Conservation (phyloP, 2,113 vertebrate species). For the Vidua macroura region DNA sequence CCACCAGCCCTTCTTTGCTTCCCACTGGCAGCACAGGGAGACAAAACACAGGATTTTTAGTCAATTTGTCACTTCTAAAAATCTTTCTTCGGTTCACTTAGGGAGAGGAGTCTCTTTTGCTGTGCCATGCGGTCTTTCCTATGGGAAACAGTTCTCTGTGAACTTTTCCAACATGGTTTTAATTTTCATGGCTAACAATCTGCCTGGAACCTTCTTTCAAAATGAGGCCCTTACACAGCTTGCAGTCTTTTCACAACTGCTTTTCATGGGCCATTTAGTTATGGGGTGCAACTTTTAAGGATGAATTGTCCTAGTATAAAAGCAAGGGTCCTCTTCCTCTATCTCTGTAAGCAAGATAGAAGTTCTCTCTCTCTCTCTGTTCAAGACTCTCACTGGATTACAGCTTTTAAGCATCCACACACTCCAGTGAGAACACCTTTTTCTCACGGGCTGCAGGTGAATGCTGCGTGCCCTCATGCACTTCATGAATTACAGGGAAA, state of each 20-base stretch:
- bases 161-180: not conserved
- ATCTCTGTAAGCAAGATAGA: not conserved
- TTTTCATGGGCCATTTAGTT: not conserved
- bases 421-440: fast-evolving
- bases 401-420: not conserved
- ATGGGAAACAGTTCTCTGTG: not conserved
- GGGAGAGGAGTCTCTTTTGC: not conserved
- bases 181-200: not conserved
- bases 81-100: not conserved
- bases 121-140: not conserved
- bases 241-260: not conserved
- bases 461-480: not conserved
- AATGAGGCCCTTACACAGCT: not conserved
- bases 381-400: not conserved
- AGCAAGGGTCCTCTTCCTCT: not conserved
- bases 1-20: not conserved
- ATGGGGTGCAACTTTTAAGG: not conserved
- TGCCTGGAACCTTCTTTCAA: not conserved
- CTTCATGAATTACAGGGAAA: not conserved
- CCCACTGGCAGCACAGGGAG: not conserved
- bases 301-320: too few relatives aligned
- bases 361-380: not conserved
- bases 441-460: not conserved
- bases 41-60: not conserved
- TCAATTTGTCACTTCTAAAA: not conserved